Percentiles rank a stretch among this genome's conserved stretches.
These are phyloP conservation scores for Heliconius ismenius DNA, from an alignment of 2,888 invertebrate species.

Conservation along the genomic window DNA sequence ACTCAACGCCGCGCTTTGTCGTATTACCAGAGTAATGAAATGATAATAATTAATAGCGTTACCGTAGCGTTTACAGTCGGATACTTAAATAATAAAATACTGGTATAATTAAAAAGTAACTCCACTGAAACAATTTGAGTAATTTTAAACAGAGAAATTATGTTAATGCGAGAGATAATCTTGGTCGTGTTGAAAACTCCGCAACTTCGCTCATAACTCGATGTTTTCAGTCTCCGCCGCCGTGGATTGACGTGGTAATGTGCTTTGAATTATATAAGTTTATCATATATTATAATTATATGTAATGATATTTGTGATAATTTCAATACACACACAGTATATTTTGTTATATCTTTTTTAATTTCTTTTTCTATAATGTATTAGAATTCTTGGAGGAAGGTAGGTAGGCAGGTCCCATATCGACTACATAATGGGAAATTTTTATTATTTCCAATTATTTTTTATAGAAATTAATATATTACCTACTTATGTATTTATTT, in stretches of 20 bases:
- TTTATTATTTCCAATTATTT: no score
- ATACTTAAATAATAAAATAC: slow-evolving; percentile 3
- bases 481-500: neutral
- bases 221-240: slow-evolving; percentile 1
- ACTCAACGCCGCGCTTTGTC: no score
- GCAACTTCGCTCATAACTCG: slow-evolving; percentile 31
- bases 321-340: neutral
- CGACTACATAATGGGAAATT: no score
- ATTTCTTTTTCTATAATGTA: no score
- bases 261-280: neutral
- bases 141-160: slow-evolving; percentile 29
- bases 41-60: no score
- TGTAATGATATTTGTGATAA: neutral
- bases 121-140: slow-evolving; percentile 12
- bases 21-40: neutral
- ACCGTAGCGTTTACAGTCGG: no score
- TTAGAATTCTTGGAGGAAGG: no score
- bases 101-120: slow-evolving; percentile 31
- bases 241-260: neutral
- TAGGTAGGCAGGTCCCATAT: no score
- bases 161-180: slow-evolving; percentile 34
- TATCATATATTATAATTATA: neutral
- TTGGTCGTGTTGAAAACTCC: slow-evolving; percentile 31
- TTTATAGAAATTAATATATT: no score
- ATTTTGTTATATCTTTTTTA: neutral